Evolutionary conservation across 2,888 invertebrate genomes (phyloP).

Genomic region (Xestobium rufovillosum): DNA sequence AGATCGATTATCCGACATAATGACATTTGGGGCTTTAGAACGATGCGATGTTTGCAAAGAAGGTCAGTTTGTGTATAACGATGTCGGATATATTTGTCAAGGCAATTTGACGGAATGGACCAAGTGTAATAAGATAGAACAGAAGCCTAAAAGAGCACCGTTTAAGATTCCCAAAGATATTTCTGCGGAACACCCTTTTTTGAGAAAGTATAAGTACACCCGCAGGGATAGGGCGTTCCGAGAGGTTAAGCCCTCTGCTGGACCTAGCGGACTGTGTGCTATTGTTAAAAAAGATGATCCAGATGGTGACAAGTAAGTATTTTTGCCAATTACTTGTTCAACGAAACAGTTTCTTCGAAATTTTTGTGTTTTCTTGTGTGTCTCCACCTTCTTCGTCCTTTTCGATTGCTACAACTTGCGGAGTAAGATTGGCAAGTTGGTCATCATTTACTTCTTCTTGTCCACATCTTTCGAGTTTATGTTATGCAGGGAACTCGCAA

Average conservation of each 20-base stretch:
- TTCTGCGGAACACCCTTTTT: constrained; percentile 48
- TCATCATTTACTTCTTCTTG: too few relatives aligned
- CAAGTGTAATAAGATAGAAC: constrained; percentile 65
- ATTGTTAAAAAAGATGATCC: constrained; percentile 30
- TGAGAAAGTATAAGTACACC: constrained; percentile 56
- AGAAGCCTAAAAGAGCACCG: constrained; percentile 60
- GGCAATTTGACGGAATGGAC: constrained; percentile 80
- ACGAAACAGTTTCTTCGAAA: too few relatives aligned
- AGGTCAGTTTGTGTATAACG: constrained; percentile 62
- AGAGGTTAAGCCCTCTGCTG: constrained; percentile 45
- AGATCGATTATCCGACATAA: constrained; percentile 72
- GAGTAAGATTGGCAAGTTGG: too few relatives aligned
- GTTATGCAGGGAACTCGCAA: too few relatives aligned
- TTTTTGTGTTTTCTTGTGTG: too few relatives aligned
- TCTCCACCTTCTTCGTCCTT: too few relatives aligned
- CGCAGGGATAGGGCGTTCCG: constrained; percentile 52
- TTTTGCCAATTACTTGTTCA: too few relatives aligned
- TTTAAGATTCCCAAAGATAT: constrained; percentile 62
- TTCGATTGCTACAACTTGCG: too few relatives aligned
- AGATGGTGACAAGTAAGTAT: constrained; percentile 32
- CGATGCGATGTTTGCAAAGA: constrained; percentile 71
- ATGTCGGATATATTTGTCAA: constrained; percentile 73
- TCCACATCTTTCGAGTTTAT: too few relatives aligned
- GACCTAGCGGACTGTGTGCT: too few relatives aligned
- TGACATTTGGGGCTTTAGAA: constrained; percentile 79